Percentiles rank a stretch among this genome's conserved stretches.
These are phyloP conservation scores for Drosophila triauraria DNA, from an alignment of 1,140 invertebrate species.

Conservation along the genomic window DNA sequence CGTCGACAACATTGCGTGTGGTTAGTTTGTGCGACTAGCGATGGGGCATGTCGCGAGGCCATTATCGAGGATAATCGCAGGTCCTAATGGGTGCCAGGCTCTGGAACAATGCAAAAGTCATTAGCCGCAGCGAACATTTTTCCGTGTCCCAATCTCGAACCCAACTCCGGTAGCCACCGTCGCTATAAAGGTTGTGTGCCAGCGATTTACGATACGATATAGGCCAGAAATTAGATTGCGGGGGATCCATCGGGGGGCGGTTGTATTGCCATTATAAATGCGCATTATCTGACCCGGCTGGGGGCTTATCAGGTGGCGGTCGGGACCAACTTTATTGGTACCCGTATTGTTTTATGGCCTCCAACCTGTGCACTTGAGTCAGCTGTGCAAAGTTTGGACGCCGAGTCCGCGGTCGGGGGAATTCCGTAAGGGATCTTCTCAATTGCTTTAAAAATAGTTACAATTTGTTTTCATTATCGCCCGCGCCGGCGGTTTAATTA, in stretches of 20 bases:
- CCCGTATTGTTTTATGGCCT: slow-evolving; percentile 35
- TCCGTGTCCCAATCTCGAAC: slow-evolving; percentile 9
- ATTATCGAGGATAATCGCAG: slow-evolving; percentile 19
- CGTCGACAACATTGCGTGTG: slow-evolving; percentile 52
- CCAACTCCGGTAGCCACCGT: slow-evolving; percentile 27
- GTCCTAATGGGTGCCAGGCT: slow-evolving; percentile 50
- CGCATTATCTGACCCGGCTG: slow-evolving; percentile 54
- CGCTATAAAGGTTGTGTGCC: slow-evolving; percentile 34
- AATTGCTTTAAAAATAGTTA: slow-evolving; percentile 75
- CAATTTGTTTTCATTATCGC: slow-evolving; percentile 74
- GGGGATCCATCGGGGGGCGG: neutral
- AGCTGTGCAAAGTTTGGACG: slow-evolving; percentile 57
- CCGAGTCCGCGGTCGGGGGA: neutral
- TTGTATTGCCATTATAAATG: slow-evolving; percentile 48
- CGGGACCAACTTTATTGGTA: slow-evolving; percentile 55
- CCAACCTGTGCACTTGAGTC: slow-evolving; percentile 55
- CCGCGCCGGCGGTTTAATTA: slow-evolving; percentile 50
- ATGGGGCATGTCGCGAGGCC: slow-evolving; percentile 23
- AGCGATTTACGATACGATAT: slow-evolving; percentile 56
- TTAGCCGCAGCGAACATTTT: slow-evolving; percentile 24
- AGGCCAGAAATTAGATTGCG: slow-evolving; percentile 7
- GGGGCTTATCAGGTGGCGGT: slow-evolving; percentile 51
- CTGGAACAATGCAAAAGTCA: slow-evolving; percentile 24
- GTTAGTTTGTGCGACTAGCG: slow-evolving; percentile 54
- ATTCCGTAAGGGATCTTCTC: slow-evolving; percentile 34